phyloP scores from a whole-genome alignment of 2,797 vertebrate genomes.

The Phalloptychus januarius region DNA sequence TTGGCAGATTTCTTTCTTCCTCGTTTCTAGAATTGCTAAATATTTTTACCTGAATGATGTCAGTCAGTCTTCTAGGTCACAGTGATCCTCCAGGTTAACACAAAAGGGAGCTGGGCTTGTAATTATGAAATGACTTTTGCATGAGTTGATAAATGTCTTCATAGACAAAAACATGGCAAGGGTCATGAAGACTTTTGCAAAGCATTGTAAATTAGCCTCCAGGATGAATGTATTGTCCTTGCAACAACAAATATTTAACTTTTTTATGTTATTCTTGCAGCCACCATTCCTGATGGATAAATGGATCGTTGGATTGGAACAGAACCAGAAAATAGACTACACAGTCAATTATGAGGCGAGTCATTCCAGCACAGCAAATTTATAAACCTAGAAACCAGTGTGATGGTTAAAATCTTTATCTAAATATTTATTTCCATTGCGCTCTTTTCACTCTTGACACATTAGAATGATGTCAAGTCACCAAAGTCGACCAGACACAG shows the following conservation, averaged over 20 bases:
- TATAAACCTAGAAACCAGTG: not conserved
- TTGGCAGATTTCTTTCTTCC: not conserved
- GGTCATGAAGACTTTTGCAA: not conserved
- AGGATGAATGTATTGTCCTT: conserved; percentile 12
- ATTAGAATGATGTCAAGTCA: conserved; percentile 89
- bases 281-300: conserved; percentile 99
- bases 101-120: not conserved
- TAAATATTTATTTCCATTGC: not conserved
- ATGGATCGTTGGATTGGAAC: conserved; percentile 90
- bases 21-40: not conserved
- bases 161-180: not conserved
- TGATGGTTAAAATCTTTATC: not conserved
- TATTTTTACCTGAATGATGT: not conserved
- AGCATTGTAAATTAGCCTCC: not conserved
- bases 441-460: conserved; percentile 6
- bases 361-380: conserved; percentile 15
- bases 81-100: not conserved
- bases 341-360: conserved; percentile 93
- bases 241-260: not conserved
- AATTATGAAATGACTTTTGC: not conserved
- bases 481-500: conserved; percentile 88
- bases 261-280: conserved; percentile 76
- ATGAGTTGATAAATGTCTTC: not conserved
- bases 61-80: not conserved
- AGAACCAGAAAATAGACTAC: conserved; percentile 91